phyloP scores from a whole-genome alignment of 2,888 invertebrate genomes.

The Dinocampus coccinellae region DNA sequence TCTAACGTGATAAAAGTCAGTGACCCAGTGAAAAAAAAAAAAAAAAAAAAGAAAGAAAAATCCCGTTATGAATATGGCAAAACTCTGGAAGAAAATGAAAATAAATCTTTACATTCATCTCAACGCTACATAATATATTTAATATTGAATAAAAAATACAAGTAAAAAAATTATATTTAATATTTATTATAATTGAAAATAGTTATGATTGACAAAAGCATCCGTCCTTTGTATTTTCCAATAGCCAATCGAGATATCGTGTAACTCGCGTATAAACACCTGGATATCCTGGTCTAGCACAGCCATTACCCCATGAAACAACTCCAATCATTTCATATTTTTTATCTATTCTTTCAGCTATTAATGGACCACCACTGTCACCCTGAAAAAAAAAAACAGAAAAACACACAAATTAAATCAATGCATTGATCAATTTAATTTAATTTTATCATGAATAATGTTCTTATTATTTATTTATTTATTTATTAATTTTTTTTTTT shows the following conservation, averaged over 20 bases:
- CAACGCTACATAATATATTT: no score
- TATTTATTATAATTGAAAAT: slow-evolving; percentile 66
- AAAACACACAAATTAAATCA: not conserved
- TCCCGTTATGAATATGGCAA: slow-evolving; percentile 53
- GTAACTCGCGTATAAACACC: slow-evolving; percentile 89
- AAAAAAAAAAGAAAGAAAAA: no score
- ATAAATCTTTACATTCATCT: not conserved
- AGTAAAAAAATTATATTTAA: not conserved
- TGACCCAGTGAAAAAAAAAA: no score
- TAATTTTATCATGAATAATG: not conserved
- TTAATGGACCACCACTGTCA: slow-evolving; percentile 86
- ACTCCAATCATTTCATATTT: slow-evolving; percentile 87
- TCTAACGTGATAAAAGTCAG: slow-evolving; percentile 46
- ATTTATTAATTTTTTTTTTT: not conserved
- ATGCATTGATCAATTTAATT: not conserved
- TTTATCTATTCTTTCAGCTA: slow-evolving; percentile 79
- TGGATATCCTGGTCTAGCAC: slow-evolving; percentile 86
- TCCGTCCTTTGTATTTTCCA: slow-evolving; percentile 82
- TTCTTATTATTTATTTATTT: not conserved
- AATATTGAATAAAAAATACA: not conserved
- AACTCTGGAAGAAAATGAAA: not conserved
- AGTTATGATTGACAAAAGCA: slow-evolving; percentile 78
- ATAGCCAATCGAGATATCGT: slow-evolving; percentile 86
- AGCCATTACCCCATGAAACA: slow-evolving; percentile 92
- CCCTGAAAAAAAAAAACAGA: slow-evolving; percentile 71